Percentiles rank a stretch among this genome's conserved stretches.
phyloP scores from a whole-genome alignment of 2,113 vertebrate genomes.

The Pomatostomus ruficeps region DNA sequence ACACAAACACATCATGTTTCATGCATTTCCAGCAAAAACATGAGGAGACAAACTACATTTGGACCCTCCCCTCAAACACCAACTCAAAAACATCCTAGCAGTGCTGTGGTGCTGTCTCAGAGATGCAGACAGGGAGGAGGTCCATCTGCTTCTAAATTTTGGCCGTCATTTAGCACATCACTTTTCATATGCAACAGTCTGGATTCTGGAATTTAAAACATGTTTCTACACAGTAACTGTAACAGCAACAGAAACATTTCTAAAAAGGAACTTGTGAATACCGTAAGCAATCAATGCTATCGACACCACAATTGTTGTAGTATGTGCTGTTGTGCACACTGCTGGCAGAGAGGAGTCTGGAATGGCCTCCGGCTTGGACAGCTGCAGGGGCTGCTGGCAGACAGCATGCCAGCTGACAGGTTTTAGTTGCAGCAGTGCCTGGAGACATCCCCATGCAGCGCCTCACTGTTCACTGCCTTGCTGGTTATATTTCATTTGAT shows the following conservation, averaged over 20 bases:
- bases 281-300: not conserved
- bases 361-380: not conserved
- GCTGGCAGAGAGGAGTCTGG: not conserved
- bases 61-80: fast-evolving
- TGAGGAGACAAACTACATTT: not conserved
- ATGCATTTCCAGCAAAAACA: not conserved
- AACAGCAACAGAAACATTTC: not conserved
- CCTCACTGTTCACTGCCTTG: not conserved
- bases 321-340: not conserved
- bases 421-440: fast-evolving
- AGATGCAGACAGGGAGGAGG: not conserved
- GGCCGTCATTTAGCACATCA: not conserved
- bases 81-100: not conserved
- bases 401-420: fast-evolving
- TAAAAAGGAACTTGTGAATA: conserved; percentile 12
- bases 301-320: not conserved
- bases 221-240: not conserved
- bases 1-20: not conserved
- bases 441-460: fast-evolving
- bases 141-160: not conserved
- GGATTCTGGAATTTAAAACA: not conserved
- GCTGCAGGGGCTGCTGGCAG: fast-evolving
- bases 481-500: not conserved
- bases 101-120: not conserved
- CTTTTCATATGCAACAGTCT: not conserved